These are phyloP conservation scores for Benthosema pterotum DNA, from an alignment of 2,797 vertebrate genomes.

Conservation along the genomic window DNA sequence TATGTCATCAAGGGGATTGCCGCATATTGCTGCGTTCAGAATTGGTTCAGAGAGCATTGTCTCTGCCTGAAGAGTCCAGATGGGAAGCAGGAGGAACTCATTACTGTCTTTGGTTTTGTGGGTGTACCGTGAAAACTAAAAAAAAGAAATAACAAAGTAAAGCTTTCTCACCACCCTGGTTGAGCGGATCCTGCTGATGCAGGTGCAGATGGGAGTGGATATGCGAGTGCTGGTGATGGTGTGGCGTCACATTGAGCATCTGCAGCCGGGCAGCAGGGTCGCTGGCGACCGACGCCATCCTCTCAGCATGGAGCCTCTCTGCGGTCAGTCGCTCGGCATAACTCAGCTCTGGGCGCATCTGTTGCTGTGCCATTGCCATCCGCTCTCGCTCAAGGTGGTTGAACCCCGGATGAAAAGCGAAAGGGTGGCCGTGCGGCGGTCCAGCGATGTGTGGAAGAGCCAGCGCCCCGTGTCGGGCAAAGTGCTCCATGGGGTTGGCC, in stretches of 20 bases:
- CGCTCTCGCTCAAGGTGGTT: constrained; percentile 93
- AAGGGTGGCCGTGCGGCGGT: constrained; percentile 82
- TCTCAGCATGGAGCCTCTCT: constrained; percentile 94
- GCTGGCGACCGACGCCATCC: constrained; percentile 92
- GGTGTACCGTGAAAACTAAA: no score
- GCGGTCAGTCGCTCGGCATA: constrained; percentile 96
- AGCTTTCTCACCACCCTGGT: constrained; percentile 91
- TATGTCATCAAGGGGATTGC: no score
- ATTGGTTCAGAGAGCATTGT: no score
- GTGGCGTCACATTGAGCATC: constrained; percentile 98
- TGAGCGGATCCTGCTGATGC: constrained; percentile 96
- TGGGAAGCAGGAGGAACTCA: no score
- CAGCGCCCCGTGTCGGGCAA: constrained; percentile 92
- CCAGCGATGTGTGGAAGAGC: constrained; percentile 88
- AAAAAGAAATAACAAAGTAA: no score
- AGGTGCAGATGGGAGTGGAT: constrained; percentile 99
- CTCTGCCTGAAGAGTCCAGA: no score
- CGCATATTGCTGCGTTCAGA: no score
- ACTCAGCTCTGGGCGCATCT: constrained; percentile 93
- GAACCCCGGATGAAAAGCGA: constrained; percentile 92
- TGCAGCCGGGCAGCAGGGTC: constrained; percentile 93
- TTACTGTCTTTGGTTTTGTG: no score
- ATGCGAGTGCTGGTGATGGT: constrained; percentile 98
- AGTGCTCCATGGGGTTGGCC: constrained; percentile 97
- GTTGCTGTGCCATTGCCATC: constrained; percentile 87